phyloP scores from a whole-genome alignment of 2,797 vertebrate genomes.

The Diceros bicornis region DNA sequence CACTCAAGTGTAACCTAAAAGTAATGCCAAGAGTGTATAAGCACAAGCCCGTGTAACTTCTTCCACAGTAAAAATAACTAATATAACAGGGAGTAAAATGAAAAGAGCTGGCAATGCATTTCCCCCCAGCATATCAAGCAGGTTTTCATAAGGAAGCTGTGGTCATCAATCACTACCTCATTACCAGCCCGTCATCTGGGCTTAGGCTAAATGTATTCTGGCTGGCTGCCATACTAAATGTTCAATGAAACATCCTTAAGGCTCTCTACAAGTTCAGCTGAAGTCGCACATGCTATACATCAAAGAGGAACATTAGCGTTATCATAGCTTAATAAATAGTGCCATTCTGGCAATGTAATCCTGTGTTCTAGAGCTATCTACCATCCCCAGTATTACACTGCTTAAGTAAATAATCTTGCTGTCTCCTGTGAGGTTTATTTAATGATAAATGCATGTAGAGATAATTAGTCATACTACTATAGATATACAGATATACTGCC shows the following conservation, averaged over 20 bases:
- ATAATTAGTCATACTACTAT: constrained; percentile 87
- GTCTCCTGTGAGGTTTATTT: constrained; percentile 93
- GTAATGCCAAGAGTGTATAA: constrained; percentile 83
- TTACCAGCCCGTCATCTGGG: constrained; percentile 93
- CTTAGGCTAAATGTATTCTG: constrained; percentile 93
- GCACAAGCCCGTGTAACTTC: constrained; percentile 83
- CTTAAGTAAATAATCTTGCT: constrained; percentile 90
- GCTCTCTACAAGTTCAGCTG: constrained; percentile 93
- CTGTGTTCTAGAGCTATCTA: constrained; percentile 90
- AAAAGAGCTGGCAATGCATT: constrained; percentile 90
- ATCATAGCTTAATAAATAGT: constrained; percentile 93
- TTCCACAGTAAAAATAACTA: constrained; percentile 88
- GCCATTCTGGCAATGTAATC: constrained; percentile 90
- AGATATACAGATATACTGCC: constrained; percentile 72
- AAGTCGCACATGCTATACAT: constrained; percentile 92
- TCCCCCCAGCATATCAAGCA: constrained; percentile 92
- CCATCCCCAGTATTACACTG: constrained; percentile 87
- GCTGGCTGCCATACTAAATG: constrained; percentile 93
- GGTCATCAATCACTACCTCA: constrained; percentile 94
- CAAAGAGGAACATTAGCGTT: constrained; percentile 92
- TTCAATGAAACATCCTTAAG: constrained; percentile 95
- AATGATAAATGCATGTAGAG: constrained; percentile 88
- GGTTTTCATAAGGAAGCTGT: constrained; percentile 92
- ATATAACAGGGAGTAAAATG: constrained; percentile 88
- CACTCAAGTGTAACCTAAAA: constrained; percentile 85